These are phyloP conservation scores for Lemur catta DNA, from an alignment of 2,797 vertebrate genomes.

Conservation along the genomic window DNA sequence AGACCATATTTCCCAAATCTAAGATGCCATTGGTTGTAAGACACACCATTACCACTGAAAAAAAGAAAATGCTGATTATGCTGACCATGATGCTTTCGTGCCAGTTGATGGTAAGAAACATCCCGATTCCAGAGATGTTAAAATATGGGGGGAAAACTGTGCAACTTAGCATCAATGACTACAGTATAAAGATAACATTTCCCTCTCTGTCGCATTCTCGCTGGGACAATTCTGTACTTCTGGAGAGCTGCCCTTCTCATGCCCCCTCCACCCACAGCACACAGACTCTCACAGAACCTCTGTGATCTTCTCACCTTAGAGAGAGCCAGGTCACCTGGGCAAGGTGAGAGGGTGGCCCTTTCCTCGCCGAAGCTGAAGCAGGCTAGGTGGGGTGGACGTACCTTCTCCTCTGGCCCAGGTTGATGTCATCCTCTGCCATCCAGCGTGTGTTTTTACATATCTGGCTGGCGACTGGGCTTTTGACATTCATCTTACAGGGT, in stretches of 20 bases:
- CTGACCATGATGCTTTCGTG: background rate
- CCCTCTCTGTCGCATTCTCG: background rate
- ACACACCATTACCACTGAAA: background rate
- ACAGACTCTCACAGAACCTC: background rate
- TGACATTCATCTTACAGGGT: background rate
- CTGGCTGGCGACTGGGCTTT: background rate
- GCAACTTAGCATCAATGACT: background rate
- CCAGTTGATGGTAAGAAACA: background rate
- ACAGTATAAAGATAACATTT: background rate
- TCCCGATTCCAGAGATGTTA: background rate
- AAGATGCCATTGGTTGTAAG: background rate
- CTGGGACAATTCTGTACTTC: background rate
- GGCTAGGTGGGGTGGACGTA: background rate
- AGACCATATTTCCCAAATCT: background rate
- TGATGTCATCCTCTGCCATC: background rate
- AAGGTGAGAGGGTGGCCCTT: background rate
- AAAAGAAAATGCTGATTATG: background rate
- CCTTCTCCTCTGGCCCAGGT: background rate
- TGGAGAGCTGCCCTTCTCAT: background rate
- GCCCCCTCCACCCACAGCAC: background rate
- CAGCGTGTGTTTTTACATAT: background rate
- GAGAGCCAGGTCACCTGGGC: background rate
- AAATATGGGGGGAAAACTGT: background rate
- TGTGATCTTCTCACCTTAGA: background rate
- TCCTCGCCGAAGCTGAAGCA: fast-evolving